Evolutionary conservation across 2,888 invertebrate species (phyloP).

Genomic region (Zaprionus lineosus): DNA sequence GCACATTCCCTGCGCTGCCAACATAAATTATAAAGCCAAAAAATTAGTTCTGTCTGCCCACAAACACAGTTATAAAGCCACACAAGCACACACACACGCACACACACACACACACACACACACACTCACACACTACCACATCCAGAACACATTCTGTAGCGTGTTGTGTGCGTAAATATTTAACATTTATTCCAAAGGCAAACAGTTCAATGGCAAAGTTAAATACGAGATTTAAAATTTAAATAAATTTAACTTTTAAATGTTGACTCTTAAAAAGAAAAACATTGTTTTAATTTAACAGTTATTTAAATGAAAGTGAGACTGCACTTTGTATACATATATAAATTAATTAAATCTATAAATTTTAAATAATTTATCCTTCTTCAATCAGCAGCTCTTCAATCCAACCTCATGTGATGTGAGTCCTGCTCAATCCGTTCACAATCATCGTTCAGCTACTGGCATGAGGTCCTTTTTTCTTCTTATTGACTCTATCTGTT

Average conservation of each 20-base stretch:
- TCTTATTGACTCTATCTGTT: too few relatives aligned
- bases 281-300: neutral
- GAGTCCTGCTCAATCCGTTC: too few relatives aligned
- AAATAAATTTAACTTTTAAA: neutral
- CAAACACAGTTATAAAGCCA: constrained; percentile 30
- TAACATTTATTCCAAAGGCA: constrained; percentile 12
- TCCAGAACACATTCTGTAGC: constrained; percentile 24
- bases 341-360: too few relatives aligned
- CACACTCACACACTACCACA: too few relatives aligned
- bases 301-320: too few relatives aligned
- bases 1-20: constrained; percentile 49
- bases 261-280: too few relatives aligned
- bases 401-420: too few relatives aligned
- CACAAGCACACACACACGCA: constrained; percentile 14
- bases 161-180: constrained; percentile 39
- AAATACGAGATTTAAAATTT: neutral
- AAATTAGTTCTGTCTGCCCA: constrained; percentile 48
- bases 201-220: constrained; percentile 9
- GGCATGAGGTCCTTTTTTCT: too few relatives aligned
- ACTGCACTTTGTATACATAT: too few relatives aligned
- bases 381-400: too few relatives aligned
- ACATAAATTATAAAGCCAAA: constrained; percentile 59
- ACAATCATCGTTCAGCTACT: too few relatives aligned
- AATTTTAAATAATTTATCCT: too few relatives aligned
- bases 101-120: constrained; percentile 9